phyloP scores from a whole-genome alignment of 1,140 invertebrate species.

The Grapholita molesta region DNA sequence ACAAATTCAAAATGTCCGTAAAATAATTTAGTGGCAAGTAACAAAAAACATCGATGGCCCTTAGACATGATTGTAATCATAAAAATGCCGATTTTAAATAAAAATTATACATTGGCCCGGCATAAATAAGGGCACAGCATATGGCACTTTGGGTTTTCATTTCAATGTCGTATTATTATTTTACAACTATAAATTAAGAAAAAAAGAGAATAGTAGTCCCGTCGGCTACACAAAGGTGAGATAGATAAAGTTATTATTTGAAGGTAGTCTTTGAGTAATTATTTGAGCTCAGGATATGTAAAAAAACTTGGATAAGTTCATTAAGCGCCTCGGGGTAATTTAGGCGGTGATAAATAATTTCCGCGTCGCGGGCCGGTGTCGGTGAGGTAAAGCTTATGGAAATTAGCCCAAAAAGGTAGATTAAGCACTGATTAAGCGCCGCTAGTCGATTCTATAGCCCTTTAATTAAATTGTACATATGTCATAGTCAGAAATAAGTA shows the following conservation, averaged over 20 bases:
- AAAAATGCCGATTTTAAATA: slow-evolving; percentile 67
- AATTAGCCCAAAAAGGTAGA: background rate
- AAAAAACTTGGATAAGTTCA: slow-evolving; percentile 69
- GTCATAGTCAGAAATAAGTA: background rate
- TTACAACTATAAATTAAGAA: slow-evolving; percentile 68
- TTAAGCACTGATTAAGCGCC: background rate
- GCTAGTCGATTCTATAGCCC: background rate
- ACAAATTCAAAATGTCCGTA: background rate
- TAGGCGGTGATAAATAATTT: slow-evolving; percentile 56
- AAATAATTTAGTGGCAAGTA: slow-evolving; percentile 4
- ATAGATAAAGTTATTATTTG: slow-evolving; percentile 65
- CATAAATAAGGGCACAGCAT: slow-evolving; percentile 70
- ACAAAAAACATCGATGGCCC: slow-evolving; percentile 3
- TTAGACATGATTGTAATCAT: slow-evolving; percentile 49
- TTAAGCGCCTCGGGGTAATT: slow-evolving; percentile 51
- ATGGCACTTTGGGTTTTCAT: slow-evolving; percentile 37
- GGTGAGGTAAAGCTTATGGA: slow-evolving; percentile 24
- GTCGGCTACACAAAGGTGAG: slow-evolving; percentile 63
- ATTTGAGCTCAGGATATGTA: slow-evolving; percentile 44
- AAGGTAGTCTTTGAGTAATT: slow-evolving; percentile 67
- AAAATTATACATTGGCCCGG: slow-evolving; percentile 62
- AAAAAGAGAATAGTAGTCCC: slow-evolving; percentile 47
- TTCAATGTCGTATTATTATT: slow-evolving; percentile 48
- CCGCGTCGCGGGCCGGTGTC: slow-evolving; percentile 30
- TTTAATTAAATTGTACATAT: slow-evolving; percentile 1